Conservation (phyloP, 2,797 vertebrate species). For the Xiphophorus birchmanni region DNA sequence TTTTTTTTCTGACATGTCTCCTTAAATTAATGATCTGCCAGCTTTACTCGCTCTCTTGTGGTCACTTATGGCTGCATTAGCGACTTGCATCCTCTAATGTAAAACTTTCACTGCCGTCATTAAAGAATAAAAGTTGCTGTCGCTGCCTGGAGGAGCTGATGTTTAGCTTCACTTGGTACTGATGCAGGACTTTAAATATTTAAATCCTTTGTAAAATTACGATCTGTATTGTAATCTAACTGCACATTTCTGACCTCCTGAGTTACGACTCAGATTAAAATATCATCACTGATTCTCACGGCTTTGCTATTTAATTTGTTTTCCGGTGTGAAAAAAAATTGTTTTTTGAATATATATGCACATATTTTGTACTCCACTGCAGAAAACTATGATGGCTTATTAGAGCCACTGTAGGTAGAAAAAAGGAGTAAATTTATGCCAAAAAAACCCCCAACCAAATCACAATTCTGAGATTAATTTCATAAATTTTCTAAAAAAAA, state of each 20-base stretch:
- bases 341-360: background rate
- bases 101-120: background rate
- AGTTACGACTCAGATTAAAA: background rate
- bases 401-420: too few species aligned
- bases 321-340: background rate
- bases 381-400: background rate
- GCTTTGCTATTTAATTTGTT: background rate
- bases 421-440: too few species aligned
- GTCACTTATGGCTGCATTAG: conserved; percentile 14
- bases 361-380: background rate
- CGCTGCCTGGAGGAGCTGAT: background rate
- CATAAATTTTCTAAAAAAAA: too few species aligned
- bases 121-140: background rate
- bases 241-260: background rate
- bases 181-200: background rate
- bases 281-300: background rate
- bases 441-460: too few species aligned
- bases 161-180: background rate
- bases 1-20: conserved; percentile 20
- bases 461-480: too few species aligned
- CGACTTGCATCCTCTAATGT: background rate
- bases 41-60: background rate
- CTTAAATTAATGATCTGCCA: conserved; percentile 32
- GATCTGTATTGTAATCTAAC: background rate
- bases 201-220: background rate